These are phyloP conservation scores for Melanostoma scalare DNA, from an alignment of 2,888 invertebrate genomes.

Conservation along the genomic window DNA sequence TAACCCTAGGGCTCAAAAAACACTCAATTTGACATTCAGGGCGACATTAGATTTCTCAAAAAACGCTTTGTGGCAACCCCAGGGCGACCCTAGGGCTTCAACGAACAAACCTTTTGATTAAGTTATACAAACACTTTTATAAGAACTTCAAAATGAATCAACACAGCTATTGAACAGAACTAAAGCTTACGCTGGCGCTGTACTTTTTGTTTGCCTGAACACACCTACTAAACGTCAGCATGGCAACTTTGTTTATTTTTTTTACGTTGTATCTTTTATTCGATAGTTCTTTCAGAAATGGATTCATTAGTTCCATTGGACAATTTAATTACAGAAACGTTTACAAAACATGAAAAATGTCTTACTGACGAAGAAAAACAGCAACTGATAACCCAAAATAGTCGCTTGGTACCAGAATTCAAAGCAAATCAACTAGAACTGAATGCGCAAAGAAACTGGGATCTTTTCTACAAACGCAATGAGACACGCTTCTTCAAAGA, in stretches of 20 bases:
- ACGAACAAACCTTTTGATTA: too few species aligned
- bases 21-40: too few species aligned
- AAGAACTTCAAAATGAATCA: too few species aligned
- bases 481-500: constrained; percentile 96
- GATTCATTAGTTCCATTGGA: constrained; percentile 9
- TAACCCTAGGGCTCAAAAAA: too few species aligned
- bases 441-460: constrained; percentile 96
- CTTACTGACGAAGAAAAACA: constrained; percentile 84
- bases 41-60: too few species aligned
- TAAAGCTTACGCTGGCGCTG: too few species aligned
- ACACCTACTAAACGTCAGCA: too few species aligned
- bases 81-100: too few species aligned
- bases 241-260: constrained; percentile 37
- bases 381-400: constrained; percentile 87
- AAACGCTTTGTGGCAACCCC: too few species aligned
- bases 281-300: constrained; percentile 12
- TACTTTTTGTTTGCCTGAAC: too few species aligned
- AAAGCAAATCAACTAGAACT: constrained; percentile 90
- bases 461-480: constrained; percentile 97
- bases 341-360: constrained; percentile 76
- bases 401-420: constrained; percentile 86
- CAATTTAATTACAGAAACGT: constrained; percentile 69
- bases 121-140: too few species aligned
- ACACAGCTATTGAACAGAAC: too few species aligned
- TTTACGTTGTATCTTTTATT: background rate